Conservation (phyloP, 1,140 invertebrate genomes). For the Meloidogyne exigua region DNA sequence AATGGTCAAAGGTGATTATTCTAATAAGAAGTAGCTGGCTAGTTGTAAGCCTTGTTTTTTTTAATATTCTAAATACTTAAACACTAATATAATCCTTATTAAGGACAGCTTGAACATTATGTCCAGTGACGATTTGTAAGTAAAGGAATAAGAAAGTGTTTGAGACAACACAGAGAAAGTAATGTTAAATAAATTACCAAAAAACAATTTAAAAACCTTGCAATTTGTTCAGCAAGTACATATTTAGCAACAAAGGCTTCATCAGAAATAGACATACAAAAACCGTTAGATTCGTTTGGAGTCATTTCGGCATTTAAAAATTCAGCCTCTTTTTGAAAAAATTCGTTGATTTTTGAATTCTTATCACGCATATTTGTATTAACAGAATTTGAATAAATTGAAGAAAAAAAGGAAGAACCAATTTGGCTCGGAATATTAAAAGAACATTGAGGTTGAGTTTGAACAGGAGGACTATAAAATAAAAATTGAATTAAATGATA, state of each 20-base stretch:
- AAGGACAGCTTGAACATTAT: too few species aligned
- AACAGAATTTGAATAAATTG: slow-evolving; percentile 6
- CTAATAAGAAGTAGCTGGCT: too few species aligned
- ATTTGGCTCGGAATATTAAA: slow-evolving; percentile 15
- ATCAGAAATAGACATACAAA: slow-evolving; percentile 19
- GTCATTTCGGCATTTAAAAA: slow-evolving; percentile 23
- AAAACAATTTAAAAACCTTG: slow-evolving; percentile 21
- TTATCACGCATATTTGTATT: not conserved
- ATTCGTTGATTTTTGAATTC: slow-evolving; percentile 11
- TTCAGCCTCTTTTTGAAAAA: slow-evolving; percentile 30
- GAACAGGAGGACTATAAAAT: not conserved
- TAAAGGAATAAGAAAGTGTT: too few species aligned
- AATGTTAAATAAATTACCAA: not conserved
- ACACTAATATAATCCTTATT: too few species aligned
- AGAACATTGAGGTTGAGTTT: slow-evolving; percentile 1
- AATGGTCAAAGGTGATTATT: too few species aligned
- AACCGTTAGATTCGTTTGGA: not conserved
- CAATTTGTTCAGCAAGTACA: slow-evolving; percentile 42
- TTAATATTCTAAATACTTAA: too few species aligned
- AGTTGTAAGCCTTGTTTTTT: too few species aligned
- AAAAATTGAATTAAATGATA: too few species aligned
- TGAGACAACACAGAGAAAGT: too few species aligned
- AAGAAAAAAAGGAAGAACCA: slow-evolving; percentile 21
- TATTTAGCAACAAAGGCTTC: slow-evolving; percentile 39
- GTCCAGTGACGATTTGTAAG: too few species aligned